phyloP scores from a whole-genome alignment of 2,888 invertebrate species.

The Ophonus ardosiacus region DNA sequence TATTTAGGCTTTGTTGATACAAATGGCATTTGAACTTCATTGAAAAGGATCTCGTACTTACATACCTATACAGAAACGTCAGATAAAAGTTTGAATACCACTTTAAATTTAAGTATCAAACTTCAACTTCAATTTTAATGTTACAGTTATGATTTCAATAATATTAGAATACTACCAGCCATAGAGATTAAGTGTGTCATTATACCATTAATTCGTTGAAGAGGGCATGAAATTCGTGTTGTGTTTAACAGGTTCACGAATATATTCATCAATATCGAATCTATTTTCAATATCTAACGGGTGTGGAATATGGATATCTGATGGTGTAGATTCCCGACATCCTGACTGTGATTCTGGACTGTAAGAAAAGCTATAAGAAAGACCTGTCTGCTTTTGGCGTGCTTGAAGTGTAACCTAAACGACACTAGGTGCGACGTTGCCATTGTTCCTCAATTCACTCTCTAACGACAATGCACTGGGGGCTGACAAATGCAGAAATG shows the following conservation, averaged over 20 bases:
- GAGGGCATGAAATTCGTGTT: too few relatives aligned
- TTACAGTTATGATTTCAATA: too few relatives aligned
- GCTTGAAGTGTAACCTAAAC: neutral
- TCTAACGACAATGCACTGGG: constrained; percentile 8
- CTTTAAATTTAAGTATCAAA: too few relatives aligned
- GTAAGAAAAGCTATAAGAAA: neutral
- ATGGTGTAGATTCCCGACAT: neutral
- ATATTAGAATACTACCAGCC: too few relatives aligned
- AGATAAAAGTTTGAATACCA: too few relatives aligned
- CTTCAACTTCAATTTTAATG: too few relatives aligned
- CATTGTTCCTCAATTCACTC: neutral
- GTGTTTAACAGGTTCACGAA: neutral
- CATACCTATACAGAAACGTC: too few relatives aligned
- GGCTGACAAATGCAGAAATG: constrained; percentile 20
- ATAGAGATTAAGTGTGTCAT: too few relatives aligned
- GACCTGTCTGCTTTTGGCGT: neutral
- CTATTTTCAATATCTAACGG: constrained; percentile 74
- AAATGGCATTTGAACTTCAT: too few relatives aligned
- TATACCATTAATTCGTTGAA: too few relatives aligned
- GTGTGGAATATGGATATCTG: neutral
- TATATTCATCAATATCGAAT: constrained; percentile 72
- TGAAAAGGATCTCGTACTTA: too few relatives aligned
- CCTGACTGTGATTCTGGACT: neutral
- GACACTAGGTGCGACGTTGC: neutral
- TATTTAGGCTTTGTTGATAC: too few relatives aligned